Base-by-base conservation (phyloP, 2,113 vertebrate species). In the Mirounga angustirostris region DNA sequence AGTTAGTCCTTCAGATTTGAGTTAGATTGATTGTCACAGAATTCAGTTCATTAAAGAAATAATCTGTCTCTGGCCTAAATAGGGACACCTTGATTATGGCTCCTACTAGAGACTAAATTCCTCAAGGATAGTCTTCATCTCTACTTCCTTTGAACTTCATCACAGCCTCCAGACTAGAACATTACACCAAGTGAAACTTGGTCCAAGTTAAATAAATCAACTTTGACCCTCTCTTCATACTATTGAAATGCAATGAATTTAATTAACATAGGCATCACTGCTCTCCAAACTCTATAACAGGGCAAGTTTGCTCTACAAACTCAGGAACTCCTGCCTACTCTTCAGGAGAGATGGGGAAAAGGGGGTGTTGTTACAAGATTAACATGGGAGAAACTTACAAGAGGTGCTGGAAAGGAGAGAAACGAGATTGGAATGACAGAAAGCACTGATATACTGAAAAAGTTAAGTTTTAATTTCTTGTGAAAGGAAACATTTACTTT, bases 401-500 rank as follows among this genome's bases (percentile, higher is more conserved):
- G 52, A 81, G 69, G 18, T 36, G 36, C 10, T 94, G 36, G 78
- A 79, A 84, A 9, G 12, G 15, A 93, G 43, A 81, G 36, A 30
- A 61, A 87, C 58, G 30, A 81, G 21, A 84, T 76, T 63, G 43
- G 46, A 87, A 79, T 88, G 91, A 12, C n/a, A 89, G 61, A 56
- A 93, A 15, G 50, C 79, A 50, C 65, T 67, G 54, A 56, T 78
- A 56, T 78, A 67, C n/a, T 26, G 30, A 69, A 46, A 96, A 89
- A 54, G 2, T 43, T 46, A 76, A 69, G 24, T 88, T 90, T 91
- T 69, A 24, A 87, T 80, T 94, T 87, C 83, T 95, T 88, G 22
- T 71, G 71, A 96, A 94, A 96, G 50, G 40, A 81, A 96, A 30
- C 28, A 46, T 83, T 94, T 82, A 43, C 28, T 87, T 96, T 56